Conservation (phyloP, 1,140 invertebrate genomes). For the Myzus persicae region DNA sequence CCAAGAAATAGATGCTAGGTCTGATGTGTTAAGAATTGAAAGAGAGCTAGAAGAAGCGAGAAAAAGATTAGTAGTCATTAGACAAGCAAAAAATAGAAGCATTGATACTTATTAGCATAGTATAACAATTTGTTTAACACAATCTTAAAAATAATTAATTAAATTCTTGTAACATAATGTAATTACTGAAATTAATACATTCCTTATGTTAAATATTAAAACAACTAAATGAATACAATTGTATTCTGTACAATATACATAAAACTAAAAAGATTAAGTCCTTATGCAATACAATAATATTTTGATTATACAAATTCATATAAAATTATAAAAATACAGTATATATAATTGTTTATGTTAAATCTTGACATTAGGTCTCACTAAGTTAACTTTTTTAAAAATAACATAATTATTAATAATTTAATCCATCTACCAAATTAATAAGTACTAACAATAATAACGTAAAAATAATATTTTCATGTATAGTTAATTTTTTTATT, state of each 20-base stretch:
- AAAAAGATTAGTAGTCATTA: slow-evolving; percentile 83
- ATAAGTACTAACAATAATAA: neutral
- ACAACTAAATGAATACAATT: neutral
- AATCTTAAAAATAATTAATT: neutral
- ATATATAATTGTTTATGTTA: neutral
- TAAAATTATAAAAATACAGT: neutral
- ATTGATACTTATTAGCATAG: slow-evolving; percentile 27
- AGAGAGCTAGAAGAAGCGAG: slow-evolving; percentile 91
- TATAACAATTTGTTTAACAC: neutral
- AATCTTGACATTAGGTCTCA: neutral
- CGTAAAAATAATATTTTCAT: neutral
- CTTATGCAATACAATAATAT: neutral
- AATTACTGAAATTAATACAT: slow-evolving; percentile 27
- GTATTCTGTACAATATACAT: neutral
- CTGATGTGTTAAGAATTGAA: slow-evolving; percentile 91
- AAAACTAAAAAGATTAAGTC: neutral
- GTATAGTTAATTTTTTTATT: neutral
- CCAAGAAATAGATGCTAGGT: slow-evolving; percentile 88
- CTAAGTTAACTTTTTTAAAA: neutral
- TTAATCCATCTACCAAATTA: neutral
- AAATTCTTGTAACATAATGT: neutral
- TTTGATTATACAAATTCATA: neutral
- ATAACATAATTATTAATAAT: neutral
- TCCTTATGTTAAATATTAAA: neutral
- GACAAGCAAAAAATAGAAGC: slow-evolving; percentile 81